Base-by-base conservation (phyloP, 1,140 invertebrate genomes). In the Ganaspis sp. region DNA sequence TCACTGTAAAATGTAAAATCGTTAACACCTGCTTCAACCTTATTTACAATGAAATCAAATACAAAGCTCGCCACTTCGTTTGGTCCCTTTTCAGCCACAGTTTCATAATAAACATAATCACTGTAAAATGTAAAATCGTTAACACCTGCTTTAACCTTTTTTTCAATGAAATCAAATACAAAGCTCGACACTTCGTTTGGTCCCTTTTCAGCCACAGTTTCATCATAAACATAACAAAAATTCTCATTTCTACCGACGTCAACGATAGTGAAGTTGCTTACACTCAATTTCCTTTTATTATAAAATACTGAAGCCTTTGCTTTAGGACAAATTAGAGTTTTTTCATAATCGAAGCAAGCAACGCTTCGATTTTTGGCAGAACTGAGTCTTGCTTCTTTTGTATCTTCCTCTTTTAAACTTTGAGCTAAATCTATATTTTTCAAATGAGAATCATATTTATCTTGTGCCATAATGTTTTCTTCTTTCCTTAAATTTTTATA, bases 101-200 rank as follows among this genome's bases (percentile, higher is more conserved):
- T 81, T 81, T 93, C 92, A 81, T 89, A 83, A 90, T 91, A 92
- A 34, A 91, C 81, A 78, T 86, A 91, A 73, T n/a, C n/a, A n/a
- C 73, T 74, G 38, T 76, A 80, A 76, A 81, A 78, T 69, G 15
- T 38, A 54, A 76, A 78, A 21, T 78, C 74, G 15, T 73, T 74
- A 5, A 73, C 74, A n/a, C 76, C 76, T 12, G 17, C 34, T 8
- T 69, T 11, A 40, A 34, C 54, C 74, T 76, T 78, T 23, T 38
- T 21, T 53, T 69, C 11, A 37, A 87, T 85, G 82, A 79, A 87
- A 77, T 85, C 58, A 9, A 77, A 83, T 71, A 92, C 34, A 73
- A 88, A 90, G 4, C 85, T 82, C n/a, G 87, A 87, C 79, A 92
- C 91, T 85, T 90, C 88, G 72, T 87, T 90, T 17, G 88, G 84